These are phyloP conservation scores for Myripristis murdjan DNA, from an alignment of 2,797 vertebrate species.

Conservation along the genomic window DNA sequence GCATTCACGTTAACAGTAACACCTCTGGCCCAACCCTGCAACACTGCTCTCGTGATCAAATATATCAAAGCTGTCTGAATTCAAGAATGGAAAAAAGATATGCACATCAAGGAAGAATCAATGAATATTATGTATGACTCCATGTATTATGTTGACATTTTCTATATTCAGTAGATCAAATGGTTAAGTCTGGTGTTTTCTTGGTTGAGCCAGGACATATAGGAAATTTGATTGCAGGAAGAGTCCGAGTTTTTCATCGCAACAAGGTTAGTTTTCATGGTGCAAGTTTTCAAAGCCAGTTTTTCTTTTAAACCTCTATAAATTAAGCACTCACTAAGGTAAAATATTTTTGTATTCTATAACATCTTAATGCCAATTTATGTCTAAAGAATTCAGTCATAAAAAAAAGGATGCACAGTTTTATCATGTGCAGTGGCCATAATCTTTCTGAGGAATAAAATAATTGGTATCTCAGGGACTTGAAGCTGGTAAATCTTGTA, in stretches of 20 bases:
- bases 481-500: no score
- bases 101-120: neutral
- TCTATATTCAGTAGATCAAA: neutral
- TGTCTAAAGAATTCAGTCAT: neutral
- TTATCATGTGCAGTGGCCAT: neutral
- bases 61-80: constrained; percentile 28
- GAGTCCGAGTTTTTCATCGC: no score
- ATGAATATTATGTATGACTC: neutral
- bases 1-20: constrained; percentile 33
- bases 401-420: neutral
- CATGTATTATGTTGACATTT: neutral
- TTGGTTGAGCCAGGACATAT: neutral
- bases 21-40: constrained; percentile 18
- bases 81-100: constrained; percentile 20
- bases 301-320: neutral
- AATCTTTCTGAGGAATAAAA: neutral
- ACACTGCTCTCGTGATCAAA: constrained; percentile 25
- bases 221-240: no score
- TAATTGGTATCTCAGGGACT: no score
- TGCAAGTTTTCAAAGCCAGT: neutral
- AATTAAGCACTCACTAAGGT: neutral
- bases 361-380: neutral
- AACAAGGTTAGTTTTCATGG: neutral
- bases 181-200: no score
- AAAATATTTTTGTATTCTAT: neutral